Percentiles rank a stretch among this genome's conserved stretches.
Evolutionary conservation across 2,113 vertebrate species (phyloP).

Genomic region (Pelecanoides urinatrix): DNA sequence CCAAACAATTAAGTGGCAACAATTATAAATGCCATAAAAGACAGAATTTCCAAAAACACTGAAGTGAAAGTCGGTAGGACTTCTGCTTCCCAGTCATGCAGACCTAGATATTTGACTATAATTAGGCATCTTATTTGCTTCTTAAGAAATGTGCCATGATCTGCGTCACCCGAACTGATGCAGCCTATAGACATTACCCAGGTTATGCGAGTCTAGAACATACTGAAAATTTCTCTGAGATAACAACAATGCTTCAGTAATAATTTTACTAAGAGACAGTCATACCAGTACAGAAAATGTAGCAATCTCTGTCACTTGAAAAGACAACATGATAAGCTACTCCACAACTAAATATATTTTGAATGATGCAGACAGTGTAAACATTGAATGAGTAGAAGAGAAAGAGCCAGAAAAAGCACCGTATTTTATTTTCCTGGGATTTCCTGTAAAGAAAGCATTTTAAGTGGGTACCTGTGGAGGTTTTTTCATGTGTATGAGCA

Average conservation of each 20-base stretch:
- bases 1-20: neutral
- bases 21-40: neutral
- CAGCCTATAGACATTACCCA: neutral
- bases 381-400: neutral
- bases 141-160: neutral
- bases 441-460: neutral
- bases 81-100: neutral
- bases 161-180: neutral
- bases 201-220: fast-evolving
- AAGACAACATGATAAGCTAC: neutral
- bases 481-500: neutral
- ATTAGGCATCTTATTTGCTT: neutral
- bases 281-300: neutral
- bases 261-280: neutral
- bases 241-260: neutral
- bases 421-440: neutral
- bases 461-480: neutral
- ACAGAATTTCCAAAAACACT: neutral
- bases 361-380: neutral
- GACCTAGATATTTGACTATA: neutral
- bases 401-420: neutral
- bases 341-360: neutral
- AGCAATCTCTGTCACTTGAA: neutral
- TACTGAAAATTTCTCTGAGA: neutral
- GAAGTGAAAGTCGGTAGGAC: neutral